Evolutionary conservation across 2,797 vertebrate species (phyloP).

Genomic region (Halcyon leucocephala): DNA sequence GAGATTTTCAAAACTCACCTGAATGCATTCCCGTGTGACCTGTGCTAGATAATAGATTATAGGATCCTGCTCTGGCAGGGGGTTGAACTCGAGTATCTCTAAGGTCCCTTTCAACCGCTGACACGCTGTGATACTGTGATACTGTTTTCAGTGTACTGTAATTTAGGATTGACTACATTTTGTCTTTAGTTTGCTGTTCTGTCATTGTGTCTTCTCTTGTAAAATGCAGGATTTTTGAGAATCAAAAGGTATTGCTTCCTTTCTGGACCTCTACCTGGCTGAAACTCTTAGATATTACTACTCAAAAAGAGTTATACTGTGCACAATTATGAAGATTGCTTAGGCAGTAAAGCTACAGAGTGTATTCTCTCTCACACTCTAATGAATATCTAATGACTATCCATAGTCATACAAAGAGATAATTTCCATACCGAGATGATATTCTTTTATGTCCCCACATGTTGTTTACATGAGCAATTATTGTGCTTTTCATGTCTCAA

Average conservation of each 20-base stretch:
- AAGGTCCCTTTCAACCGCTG: too few relatives aligned
- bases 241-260: background rate
- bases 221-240: background rate
- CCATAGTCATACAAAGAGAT: background rate
- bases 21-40: too few relatives aligned
- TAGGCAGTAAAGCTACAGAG: background rate
- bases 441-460: background rate
- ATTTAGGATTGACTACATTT: background rate
- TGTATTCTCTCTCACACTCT: background rate
- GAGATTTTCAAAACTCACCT: too few relatives aligned
- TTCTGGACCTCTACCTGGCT: background rate
- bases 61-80: too few relatives aligned
- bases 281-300: background rate
- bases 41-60: too few relatives aligned
- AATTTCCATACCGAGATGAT: background rate
- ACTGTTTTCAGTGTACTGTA: background rate
- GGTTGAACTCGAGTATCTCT: too few relatives aligned
- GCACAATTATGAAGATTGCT: background rate
- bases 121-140: too few relatives aligned
- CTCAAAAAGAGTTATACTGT: background rate
- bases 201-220: background rate
- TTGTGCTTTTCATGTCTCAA: background rate
- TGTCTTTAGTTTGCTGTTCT: background rate
- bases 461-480: conserved; percentile 8
- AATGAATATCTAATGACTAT: conserved; percentile 35